These are phyloP conservation scores for Drosophila algonquin DNA, from an alignment of 2,888 invertebrate genomes.

Conservation along the genomic window DNA sequence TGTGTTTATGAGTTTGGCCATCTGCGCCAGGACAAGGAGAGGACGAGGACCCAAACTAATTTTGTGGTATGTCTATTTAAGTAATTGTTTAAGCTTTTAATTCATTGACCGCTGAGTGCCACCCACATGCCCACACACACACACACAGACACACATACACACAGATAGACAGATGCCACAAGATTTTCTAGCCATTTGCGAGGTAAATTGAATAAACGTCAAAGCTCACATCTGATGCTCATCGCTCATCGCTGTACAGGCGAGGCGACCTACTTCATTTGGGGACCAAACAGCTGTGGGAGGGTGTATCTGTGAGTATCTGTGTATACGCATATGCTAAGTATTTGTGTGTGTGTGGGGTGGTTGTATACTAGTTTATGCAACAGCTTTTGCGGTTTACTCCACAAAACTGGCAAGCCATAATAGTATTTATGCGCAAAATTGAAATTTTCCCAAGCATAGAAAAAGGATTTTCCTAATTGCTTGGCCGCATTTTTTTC, in stretches of 20 bases:
- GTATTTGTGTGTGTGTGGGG: neutral
- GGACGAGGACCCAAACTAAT: constrained; percentile 69
- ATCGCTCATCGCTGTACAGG: constrained; percentile 22
- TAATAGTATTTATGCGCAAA: constrained; percentile 44
- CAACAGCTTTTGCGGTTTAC: constrained; percentile 23
- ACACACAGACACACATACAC: neutral
- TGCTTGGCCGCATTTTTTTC: constrained; percentile 22
- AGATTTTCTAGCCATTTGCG: constrained; percentile 28
- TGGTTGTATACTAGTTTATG: constrained; percentile 8
- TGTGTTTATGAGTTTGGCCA: constrained; percentile 43
- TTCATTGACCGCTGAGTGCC: constrained; percentile 42
- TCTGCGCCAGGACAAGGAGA: constrained; percentile 31
- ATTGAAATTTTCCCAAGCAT: constrained; percentile 44
- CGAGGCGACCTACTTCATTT: constrained; percentile 2
- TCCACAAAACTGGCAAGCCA: constrained; percentile 18
- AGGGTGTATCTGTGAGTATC: neutral
- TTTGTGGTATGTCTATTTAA: constrained; percentile 75
- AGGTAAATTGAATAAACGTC: constrained; percentile 35
- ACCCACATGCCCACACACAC: constrained; percentile 8
- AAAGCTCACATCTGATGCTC: constrained; percentile 28
- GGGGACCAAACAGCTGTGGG: neutral
- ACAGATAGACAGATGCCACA: neutral
- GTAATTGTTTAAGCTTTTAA: constrained; percentile 79
- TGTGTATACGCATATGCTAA: neutral
- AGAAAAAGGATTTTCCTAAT: constrained; percentile 37